phyloP scores from a whole-genome alignment of 2,113 vertebrate genomes.

The Brienomyrus brachyistius region DNA sequence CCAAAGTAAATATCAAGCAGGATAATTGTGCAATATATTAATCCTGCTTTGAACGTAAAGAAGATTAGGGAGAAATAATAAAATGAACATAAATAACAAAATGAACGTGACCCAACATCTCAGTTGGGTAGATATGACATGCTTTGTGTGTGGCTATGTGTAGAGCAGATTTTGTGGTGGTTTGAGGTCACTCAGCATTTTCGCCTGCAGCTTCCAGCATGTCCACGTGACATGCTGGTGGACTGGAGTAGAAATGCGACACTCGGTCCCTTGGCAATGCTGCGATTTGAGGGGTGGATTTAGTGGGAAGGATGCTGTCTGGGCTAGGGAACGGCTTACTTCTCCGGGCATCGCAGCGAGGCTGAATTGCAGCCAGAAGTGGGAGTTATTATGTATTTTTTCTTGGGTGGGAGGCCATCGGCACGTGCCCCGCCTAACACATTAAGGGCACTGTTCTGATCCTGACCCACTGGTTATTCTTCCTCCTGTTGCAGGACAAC shows the following conservation, averaged over 20 bases:
- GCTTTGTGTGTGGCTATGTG: not conserved
- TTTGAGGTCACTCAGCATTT: not conserved
- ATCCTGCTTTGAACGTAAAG: not conserved
- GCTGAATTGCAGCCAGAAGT: not conserved
- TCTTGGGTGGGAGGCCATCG: not conserved
- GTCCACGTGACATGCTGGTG: not conserved
- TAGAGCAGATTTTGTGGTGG: not conserved
- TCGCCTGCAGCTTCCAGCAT: not conserved
- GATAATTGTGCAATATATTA: not conserved
- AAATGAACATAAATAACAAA: not conserved
- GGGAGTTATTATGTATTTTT: not conserved
- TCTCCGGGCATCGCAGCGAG: not conserved
- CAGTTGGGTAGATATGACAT: not conserved
- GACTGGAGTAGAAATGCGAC: not conserved
- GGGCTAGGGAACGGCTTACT: not conserved
- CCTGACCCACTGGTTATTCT: not conserved
- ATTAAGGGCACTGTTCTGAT: not conserved
- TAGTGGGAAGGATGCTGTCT: not conserved
- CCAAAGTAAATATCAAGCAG: not conserved
- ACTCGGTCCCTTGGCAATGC: not conserved
- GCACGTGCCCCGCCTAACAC: not conserved
- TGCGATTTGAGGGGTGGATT: not conserved
- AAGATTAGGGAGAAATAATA: not conserved
- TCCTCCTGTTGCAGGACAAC: conserved; percentile 53
- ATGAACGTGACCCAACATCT: not conserved